phyloP scores from a whole-genome alignment of 2,888 invertebrate genomes.

The Hydraecia micacea region DNA sequence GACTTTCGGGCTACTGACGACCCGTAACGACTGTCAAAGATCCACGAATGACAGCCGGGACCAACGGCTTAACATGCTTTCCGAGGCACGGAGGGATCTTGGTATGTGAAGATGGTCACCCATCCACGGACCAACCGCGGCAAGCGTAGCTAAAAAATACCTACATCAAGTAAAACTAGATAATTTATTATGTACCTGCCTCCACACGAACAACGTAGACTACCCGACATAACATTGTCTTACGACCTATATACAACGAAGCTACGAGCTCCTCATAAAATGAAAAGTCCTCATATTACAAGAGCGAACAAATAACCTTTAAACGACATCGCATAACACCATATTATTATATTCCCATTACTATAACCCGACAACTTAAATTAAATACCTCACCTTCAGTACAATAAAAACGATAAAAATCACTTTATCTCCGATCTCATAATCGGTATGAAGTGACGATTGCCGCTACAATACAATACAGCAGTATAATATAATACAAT shows the following conservation, averaged over 20 bases:
- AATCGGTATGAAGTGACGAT: constrained; percentile 65
- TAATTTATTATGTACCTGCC: background rate
- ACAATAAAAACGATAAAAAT: constrained; percentile 63
- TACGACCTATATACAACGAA: background rate
- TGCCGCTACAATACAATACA: constrained; percentile 47
- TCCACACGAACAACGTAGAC: background rate
- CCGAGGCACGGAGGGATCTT: too few relatives aligned
- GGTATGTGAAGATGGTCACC: too few relatives aligned
- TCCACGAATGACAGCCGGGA: too few relatives aligned
- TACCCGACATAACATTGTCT: background rate
- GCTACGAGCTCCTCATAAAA: constrained; percentile 25
- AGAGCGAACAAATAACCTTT: constrained; percentile 33
- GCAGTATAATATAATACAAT: constrained; percentile 50
- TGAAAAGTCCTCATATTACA: constrained; percentile 10
- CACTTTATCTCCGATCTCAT: constrained; percentile 57
- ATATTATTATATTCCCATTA: constrained; percentile 54
- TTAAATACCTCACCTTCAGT: constrained; percentile 42
- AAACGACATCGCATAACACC: constrained; percentile 16
- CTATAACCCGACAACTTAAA: constrained; percentile 52
- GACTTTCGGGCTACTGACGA: too few relatives aligned
- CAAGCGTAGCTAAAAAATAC: too few relatives aligned
- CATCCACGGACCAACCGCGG: too few relatives aligned
- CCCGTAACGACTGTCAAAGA: too few relatives aligned
- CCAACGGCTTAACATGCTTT: too few relatives aligned
- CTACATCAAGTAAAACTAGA: background rate